Conservation (phyloP, 2,113 vertebrate species). For the Myiopsitta monachus region DNA sequence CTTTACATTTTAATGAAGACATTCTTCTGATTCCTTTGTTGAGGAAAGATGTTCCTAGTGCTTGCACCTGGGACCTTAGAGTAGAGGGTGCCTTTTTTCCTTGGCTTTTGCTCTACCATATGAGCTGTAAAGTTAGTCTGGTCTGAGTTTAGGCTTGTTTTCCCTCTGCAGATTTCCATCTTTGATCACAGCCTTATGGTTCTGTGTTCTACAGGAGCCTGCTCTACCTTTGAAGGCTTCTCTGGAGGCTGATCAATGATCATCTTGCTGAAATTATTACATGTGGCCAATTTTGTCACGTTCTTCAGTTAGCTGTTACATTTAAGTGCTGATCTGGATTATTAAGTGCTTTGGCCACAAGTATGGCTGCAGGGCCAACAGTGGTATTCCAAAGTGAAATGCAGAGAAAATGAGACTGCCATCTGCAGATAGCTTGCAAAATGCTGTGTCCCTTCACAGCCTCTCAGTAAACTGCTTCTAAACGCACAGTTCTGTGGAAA, state of each 20-base stretch:
- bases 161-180: not conserved
- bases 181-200: not conserved
- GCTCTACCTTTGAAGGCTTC: not conserved
- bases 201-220: not conserved
- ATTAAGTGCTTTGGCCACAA: not conserved
- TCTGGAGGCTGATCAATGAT: not conserved
- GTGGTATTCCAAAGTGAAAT: not conserved
- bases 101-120: not conserved
- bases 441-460: not conserved
- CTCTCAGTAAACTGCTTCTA: not conserved
- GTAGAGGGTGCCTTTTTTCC: not conserved
- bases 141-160: not conserved
- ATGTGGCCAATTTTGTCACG: not conserved
- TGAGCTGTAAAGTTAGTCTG: not conserved
- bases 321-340: not conserved
- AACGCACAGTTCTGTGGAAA: not conserved
- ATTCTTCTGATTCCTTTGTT: not conserved
- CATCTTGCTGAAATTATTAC: not conserved
- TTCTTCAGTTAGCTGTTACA: not conserved
- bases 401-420: not conserved
- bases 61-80: not conserved
- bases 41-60: not conserved
- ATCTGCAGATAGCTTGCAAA: not conserved
- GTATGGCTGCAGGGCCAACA: not conserved
- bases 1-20: not conserved